Conservation (phyloP, 2,888 invertebrate genomes). For the Allophyes oxyacanthae region DNA sequence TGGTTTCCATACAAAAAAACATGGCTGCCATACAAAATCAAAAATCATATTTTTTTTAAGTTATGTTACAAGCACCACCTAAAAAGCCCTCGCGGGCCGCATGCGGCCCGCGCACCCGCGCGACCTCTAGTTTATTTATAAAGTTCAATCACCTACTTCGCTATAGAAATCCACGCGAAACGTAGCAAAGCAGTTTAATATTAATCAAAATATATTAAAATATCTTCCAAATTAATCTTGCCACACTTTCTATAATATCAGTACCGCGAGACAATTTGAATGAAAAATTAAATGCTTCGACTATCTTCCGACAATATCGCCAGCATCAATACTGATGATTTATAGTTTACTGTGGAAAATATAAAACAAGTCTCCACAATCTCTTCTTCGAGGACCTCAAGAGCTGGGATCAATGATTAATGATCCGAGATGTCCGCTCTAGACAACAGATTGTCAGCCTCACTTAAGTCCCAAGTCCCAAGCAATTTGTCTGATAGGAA, state of each 20-base stretch:
- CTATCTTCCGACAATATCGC: conserved; percentile 45
- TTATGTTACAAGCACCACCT: no score
- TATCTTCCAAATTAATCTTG: neutral
- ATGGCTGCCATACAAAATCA: no score
- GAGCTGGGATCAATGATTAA: conserved; percentile 62
- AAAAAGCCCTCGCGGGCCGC: no score
- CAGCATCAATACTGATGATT: conserved; percentile 51
- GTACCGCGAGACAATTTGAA: conserved; percentile 18
- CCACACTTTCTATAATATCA: conserved; percentile 6
- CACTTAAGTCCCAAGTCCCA: conserved; percentile 23
- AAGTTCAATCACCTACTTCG: no score
- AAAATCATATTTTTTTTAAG: no score
- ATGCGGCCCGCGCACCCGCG: no score
- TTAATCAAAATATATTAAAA: neutral
- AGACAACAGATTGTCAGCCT: conserved; percentile 56
- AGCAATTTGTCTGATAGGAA: conserved; percentile 62
- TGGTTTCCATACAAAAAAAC: no score
- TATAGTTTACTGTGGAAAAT: conserved; percentile 51
- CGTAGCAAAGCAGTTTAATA: neutral
- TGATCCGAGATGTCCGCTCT: conserved; percentile 51
- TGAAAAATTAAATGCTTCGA: conserved; percentile 47
- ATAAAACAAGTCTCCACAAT: conserved; percentile 51
- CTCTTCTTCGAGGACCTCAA: conserved; percentile 42
- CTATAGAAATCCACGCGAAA: no score
- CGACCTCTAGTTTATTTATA: no score